Evolutionary conservation across 2,888 invertebrate species (phyloP), one percentile per base, ranked within the genome.

Genomic region (Tipula confusa): DNA sequence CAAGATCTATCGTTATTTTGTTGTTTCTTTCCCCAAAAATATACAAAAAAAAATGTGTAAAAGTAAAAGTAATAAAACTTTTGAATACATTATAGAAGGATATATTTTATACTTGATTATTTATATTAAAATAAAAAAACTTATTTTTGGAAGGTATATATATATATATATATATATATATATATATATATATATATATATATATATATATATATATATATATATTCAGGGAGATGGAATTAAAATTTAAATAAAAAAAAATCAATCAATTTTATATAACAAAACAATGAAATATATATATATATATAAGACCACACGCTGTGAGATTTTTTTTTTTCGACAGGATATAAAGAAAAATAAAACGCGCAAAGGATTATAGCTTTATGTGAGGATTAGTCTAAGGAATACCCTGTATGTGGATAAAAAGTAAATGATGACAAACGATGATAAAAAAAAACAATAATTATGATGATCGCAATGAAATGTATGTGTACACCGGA

Each of bases 51-150:
- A 48, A 18, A 48, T 9, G 0, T 33, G 33, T 33, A 9, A 33
- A 33, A 33, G 33, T 18, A 48, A 43, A 64, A 64, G 64, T 64
- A 64, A 64, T 64, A 64, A 64, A 64, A 64, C 64, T 64, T 64
- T 64, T 64, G 64, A 64, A 64, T 64, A 64, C 64, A 64, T 64
- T 64, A 64, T 64, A 64, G 6, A 64, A 64, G 64, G 64, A 64
- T 64, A 64, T 64, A 64, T 64, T 64, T 64, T 64, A 64, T 64
- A 64, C 64, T 64, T 64, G 64, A 64, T 64, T 64, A 64, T 64
- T 64, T 64, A 64, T 64, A 64, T 64, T 24, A 64, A 64, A 64
- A 24, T 64, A n/a, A n/a, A n/a, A n/a, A n/a, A n/a, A n/a, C n/a
- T 43, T 43, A 15, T 43, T 43, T 43, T 2, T 43, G 43, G 43